Evolutionary conservation across 2,888 invertebrate genomes (phyloP).

Genomic region (Helleia helle): DNA sequence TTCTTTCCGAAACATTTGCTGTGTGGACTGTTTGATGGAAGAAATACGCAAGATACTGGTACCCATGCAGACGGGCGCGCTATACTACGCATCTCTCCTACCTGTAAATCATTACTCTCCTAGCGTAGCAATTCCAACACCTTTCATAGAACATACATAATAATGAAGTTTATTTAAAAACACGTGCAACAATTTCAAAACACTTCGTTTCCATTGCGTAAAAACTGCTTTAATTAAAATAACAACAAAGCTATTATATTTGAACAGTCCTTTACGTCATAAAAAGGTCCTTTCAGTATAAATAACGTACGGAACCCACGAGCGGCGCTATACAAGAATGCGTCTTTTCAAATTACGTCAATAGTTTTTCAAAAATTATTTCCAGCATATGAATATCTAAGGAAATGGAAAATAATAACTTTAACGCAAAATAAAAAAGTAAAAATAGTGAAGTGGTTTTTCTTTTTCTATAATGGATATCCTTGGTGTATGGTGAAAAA

Average conservation of each 20-base stretch:
- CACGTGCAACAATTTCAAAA: no score
- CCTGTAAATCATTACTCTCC: no score
- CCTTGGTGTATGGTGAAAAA: no score
- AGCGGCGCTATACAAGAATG: not conserved
- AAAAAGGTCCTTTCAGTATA: not conserved
- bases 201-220: constrained; percentile 33
- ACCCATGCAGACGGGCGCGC: no score
- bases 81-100: no score
- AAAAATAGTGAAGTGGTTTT: not conserved
- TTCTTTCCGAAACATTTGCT: no score
- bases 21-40: no score
- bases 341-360: not conserved
- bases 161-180: no score
- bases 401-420: not conserved
- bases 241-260: not conserved
- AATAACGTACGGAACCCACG: not conserved
- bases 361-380: not conserved
- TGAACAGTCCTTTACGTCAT: not conserved
- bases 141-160: no score
- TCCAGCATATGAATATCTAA: not conserved
- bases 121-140: no score
- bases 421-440: not conserved
- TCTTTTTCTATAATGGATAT: no score
- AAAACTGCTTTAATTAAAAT: not conserved
- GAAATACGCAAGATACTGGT: no score